phyloP scores from a whole-genome alignment of 2,888 invertebrate species.

The Lysandra bellargus region DNA sequence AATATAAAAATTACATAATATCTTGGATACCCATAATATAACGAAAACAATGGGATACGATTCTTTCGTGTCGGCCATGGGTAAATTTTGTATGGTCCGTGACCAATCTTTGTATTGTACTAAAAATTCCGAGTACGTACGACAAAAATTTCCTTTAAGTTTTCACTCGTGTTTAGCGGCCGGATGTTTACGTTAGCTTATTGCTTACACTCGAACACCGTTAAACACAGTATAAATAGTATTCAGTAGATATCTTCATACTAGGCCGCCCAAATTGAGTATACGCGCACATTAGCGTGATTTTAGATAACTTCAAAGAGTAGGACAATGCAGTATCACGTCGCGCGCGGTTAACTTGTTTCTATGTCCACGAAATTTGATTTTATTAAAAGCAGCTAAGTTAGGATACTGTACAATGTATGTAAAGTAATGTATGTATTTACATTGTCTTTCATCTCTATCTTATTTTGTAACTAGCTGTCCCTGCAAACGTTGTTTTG shows the following conservation, averaged over 20 bases:
- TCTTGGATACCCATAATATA: too few relatives aligned
- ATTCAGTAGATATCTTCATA: not conserved
- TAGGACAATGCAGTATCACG: not conserved
- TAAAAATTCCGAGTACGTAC: conserved; percentile 27
- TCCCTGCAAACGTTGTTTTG: too few relatives aligned
- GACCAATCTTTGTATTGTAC: not conserved
- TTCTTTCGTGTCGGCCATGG: too few relatives aligned
- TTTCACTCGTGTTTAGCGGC: conserved; percentile 56
- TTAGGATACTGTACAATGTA: not conserved
- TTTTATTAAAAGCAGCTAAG: not conserved
- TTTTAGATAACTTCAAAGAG: not conserved
- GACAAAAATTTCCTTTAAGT: conserved; percentile 45
- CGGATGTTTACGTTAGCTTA: conserved; percentile 72
- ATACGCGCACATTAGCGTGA: not conserved
- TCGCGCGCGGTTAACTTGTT: not conserved
- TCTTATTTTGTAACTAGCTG: conserved; percentile 51
- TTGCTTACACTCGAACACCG: conserved; percentile 60
- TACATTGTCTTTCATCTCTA: conserved; percentile 52
- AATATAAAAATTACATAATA: too few relatives aligned
- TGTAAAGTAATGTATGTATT: not conserved
- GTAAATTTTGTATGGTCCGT: too few relatives aligned
- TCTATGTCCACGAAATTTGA: not conserved
- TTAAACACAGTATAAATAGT: conserved; percentile 50
- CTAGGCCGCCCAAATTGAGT: too few relatives aligned
- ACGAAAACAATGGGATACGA: too few relatives aligned